phyloP scores from a whole-genome alignment of 37 sponge, comb jelly and placozoan species.

The Ianthella basta region DNA sequence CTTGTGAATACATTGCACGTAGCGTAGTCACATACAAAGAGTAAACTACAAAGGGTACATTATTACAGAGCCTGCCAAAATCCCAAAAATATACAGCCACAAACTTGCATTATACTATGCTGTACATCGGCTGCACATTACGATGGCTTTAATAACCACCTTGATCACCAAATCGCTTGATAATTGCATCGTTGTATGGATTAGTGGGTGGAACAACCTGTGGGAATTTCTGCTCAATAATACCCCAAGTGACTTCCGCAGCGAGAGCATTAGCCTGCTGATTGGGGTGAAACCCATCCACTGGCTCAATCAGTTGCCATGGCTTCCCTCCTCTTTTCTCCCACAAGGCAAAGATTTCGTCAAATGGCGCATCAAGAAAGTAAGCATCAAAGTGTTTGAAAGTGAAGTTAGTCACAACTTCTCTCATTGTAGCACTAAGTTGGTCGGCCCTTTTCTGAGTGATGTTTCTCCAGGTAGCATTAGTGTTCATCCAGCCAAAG shows the following conservation, averaged over 20 bases:
- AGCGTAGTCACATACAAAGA: too few species aligned
- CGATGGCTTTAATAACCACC: conserved; percentile 66
- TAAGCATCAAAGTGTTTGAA: conserved; percentile 70
- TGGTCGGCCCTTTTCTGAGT: conserved; percentile 81
- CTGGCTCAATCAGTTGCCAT: conserved; percentile 91
- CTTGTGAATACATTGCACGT: too few species aligned
- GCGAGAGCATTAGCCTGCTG: conserved; percentile 70
- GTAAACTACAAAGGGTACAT: too few species aligned
- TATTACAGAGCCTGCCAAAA: too few species aligned
- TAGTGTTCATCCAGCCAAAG: conserved; percentile 93
- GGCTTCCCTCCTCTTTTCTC: conserved; percentile 58
- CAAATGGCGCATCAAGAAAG: conserved; percentile 75
- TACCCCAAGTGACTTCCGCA: conserved; percentile 63
- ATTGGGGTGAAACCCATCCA: conserved; percentile 94
- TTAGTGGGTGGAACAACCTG: conserved; percentile 78
- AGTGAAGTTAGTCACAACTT: conserved; percentile 51
- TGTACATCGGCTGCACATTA: background rate
- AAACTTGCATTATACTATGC: too few species aligned
- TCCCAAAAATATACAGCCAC: too few species aligned
- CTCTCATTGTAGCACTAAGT: conserved; percentile 66
- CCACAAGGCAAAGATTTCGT: conserved; percentile 60
- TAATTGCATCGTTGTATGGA: conserved; percentile 80
- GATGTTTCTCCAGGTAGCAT: conserved; percentile 82
- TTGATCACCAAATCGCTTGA: conserved; percentile 83
- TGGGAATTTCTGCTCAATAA: conserved; percentile 38